These are phyloP conservation scores for Patiria pectinifera DNA, from an alignment of 53 echinoderm and acorn worm species.

Conservation along the genomic window DNA sequence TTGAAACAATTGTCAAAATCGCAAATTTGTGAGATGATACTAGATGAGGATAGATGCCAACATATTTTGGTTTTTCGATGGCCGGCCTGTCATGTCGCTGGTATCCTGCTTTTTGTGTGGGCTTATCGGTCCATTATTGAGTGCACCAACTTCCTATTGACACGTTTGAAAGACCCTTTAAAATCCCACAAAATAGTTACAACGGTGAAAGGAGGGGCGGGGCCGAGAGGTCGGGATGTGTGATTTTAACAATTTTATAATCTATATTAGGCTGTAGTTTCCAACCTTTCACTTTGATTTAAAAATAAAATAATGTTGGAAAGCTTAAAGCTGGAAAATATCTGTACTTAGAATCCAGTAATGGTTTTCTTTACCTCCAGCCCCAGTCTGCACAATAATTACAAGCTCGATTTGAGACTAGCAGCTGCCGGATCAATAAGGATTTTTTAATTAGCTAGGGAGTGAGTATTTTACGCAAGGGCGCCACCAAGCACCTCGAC, in stretches of 20 bases:
- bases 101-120: neutral
- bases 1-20: neutral
- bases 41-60: neutral
- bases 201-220: neutral
- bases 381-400: neutral
- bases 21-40: neutral
- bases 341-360: no score
- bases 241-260: no score
- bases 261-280: no score
- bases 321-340: no score
- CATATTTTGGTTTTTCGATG: conserved; percentile 14
- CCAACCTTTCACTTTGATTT: no score
- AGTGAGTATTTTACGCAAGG: neutral
- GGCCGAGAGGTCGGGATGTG: no score
- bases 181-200: neutral
- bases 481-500: conserved; percentile 31
- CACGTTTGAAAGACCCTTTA: conserved; percentile 43
- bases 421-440: neutral
- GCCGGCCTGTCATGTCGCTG: neutral
- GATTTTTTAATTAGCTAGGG: neutral
- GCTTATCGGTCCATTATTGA: neutral
- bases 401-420: neutral
- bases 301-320: no score
- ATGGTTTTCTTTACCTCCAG: no score
- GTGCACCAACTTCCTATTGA: conserved; percentile 35